Percentiles rank a stretch among this genome's conserved stretches.
Evolutionary conservation across 2,888 invertebrate species (phyloP).

Genomic region (Saturnia japonica): DNA sequence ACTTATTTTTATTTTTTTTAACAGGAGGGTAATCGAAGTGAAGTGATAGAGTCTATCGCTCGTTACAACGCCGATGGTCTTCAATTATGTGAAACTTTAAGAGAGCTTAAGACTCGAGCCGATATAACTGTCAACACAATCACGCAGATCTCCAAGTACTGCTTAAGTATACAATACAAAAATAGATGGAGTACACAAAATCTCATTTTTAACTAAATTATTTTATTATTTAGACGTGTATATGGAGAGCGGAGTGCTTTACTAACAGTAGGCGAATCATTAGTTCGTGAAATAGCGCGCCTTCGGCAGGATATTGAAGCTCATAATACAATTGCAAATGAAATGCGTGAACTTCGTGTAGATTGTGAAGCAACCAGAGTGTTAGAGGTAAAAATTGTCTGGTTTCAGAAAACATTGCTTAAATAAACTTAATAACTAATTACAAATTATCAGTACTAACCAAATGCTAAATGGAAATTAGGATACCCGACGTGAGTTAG

Average conservation of each 20-base stretch:
- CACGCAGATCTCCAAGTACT: constrained; percentile 62
- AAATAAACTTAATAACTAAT: background rate
- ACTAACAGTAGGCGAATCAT: constrained; percentile 61
- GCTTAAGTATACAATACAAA: constrained; percentile 8
- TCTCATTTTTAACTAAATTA: background rate
- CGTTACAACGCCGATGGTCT: constrained; percentile 64
- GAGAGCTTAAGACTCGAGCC: constrained; percentile 57
- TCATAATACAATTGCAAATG: constrained; percentile 41
- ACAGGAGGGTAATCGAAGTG: constrained; percentile 40
- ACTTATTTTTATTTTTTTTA: constrained; percentile 18
- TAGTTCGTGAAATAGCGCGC: constrained; percentile 65
- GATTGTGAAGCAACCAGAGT: constrained; percentile 47
- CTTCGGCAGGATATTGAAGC: constrained; percentile 61
- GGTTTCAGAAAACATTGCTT: background rate
- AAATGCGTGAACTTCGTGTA: constrained; percentile 44
- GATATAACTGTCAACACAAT: constrained; percentile 57
- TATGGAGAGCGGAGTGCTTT: constrained; percentile 61
- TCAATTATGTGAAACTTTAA: constrained; percentile 62
- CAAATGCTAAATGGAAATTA: constrained; percentile 24
- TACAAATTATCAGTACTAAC: background rate
- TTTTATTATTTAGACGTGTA: constrained; percentile 48
- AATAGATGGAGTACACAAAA: background rate
- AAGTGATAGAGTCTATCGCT: constrained; percentile 56
- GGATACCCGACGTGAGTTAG: constrained; percentile 60
- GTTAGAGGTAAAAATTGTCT: constrained; percentile 47